Base-by-base conservation (phyloP, 2,888 invertebrate species). In the Lithophane leautieri region DNA sequence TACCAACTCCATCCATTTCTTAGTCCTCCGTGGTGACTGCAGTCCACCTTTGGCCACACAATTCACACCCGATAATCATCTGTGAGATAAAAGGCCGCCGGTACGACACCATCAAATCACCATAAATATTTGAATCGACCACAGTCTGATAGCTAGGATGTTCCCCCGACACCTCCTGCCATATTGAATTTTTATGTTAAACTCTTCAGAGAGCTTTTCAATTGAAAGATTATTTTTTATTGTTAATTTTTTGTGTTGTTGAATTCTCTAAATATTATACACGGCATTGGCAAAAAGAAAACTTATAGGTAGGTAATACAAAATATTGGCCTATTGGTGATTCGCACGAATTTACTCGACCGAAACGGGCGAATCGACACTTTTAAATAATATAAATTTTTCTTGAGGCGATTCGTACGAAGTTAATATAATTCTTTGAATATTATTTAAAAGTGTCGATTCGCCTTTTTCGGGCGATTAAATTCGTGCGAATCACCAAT, bases 11-110 rank as follows among this genome's bases (percentile, higher is more conserved):
- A 88, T 76, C 58, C 67, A 73, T 90, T 92, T 91, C 83, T 75
- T 85, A 83, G 82, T 83, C 92, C 85, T 82, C 82, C 81, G 89
- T 87, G 85, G 92, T 92, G 90, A 92, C 89, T 88, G 85, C 89
- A 91, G 90, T 92, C 92, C 91, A 92, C 89, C 90, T 94, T 90
- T 91, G 91, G 85, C 88, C 89, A 88, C 90, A 91, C 95, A 94
- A 95, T 96, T 95, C 94, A 95, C 96, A 96, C 95, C 94, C 92
- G 94, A 95, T 96, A 94, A 95, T 95, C 92, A 93, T 94, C 94
- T 93, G 89, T 87, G 90, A 93, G 94, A 95, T 95, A 94, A 92
- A 93, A 90, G 90, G 91, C 92, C 91, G 90, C 88, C 90, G 89
- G 89, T 89, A 89, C 90, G 88, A 91, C 90, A 90, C 90, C 90